A percentile compares a stretch with the other conserved stretches of the same genome.
These are phyloP conservation scores for Tetraneura akinire DNA, from an alignment of 1,140 invertebrate genomes.

Conservation along the genomic window DNA sequence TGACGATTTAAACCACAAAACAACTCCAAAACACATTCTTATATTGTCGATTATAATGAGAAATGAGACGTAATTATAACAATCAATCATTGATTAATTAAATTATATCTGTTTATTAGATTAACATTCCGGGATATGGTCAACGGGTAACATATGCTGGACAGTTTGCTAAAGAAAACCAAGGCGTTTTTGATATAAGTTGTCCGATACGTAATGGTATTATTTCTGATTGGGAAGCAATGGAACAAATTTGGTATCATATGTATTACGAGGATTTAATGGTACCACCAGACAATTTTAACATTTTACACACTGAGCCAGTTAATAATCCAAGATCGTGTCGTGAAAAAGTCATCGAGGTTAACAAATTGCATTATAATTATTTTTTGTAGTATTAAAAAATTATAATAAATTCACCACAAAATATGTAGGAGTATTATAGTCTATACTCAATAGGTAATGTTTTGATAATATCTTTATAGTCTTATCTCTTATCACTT, in stretches of 20 bases:
- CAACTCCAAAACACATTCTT: background rate
- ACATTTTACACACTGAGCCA: slow-evolving; percentile 87
- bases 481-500: too few species aligned
- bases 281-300: slow-evolving; percentile 90
- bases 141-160: background rate
- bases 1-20: background rate
- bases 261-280: slow-evolving; percentile 92
- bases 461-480: too few species aligned
- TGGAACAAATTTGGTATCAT: slow-evolving; percentile 97
- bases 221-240: slow-evolving; percentile 96
- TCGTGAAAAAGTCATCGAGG: slow-evolving; percentile 76
- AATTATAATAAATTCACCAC: too few species aligned
- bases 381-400: too few species aligned
- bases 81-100: background rate
- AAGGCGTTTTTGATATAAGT: slow-evolving; percentile 75
- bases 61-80: background rate
- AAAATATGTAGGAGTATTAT: too few species aligned
- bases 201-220: slow-evolving; percentile 94
- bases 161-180: background rate
- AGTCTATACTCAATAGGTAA: too few species aligned
- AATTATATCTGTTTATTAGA: background rate
- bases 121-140: background rate
- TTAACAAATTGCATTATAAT: too few species aligned
- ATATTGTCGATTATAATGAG: background rate
- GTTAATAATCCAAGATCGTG: slow-evolving; percentile 89